phyloP scores from a whole-genome alignment of 2,888 invertebrate genomes.

The Sinhomidia bicolor region DNA sequence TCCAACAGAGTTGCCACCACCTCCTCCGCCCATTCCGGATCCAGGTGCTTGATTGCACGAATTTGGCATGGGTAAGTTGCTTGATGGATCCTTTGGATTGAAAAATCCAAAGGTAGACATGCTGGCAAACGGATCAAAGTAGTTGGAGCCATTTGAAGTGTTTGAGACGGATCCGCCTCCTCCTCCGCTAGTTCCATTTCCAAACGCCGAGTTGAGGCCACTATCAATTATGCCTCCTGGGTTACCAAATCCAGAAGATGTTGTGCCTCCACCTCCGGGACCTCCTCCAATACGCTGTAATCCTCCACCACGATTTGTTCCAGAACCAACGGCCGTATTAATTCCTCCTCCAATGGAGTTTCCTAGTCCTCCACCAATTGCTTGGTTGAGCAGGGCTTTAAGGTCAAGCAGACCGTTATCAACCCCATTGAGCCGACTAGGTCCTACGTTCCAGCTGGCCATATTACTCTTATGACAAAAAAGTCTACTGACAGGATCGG shows the following conservation, averaged over 20 bases:
- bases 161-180: slow-evolving; percentile 80
- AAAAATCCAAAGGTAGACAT: slow-evolving; percentile 79
- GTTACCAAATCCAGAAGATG: slow-evolving; percentile 67
- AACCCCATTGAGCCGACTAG: slow-evolving; percentile 73
- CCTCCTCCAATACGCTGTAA: slow-evolving; percentile 29
- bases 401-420: slow-evolving; percentile 76
- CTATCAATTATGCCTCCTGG: slow-evolving; percentile 43
- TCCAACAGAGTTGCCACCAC: not conserved
- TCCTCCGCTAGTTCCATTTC: slow-evolving; percentile 81
- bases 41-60: slow-evolving; percentile 44
- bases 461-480: slow-evolving; percentile 37
- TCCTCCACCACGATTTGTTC: slow-evolving; percentile 37
- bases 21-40: slow-evolving; percentile 49
- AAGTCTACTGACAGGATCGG: slow-evolving; percentile 2
- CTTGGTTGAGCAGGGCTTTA: slow-evolving; percentile 78
- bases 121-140: slow-evolving; percentile 79
- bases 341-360: slow-evolving; percentile 51
- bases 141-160: slow-evolving; percentile 40
- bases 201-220: slow-evolving; percentile 54
- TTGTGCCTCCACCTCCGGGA: not conserved
- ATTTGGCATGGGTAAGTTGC: slow-evolving; percentile 38
- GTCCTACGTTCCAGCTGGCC: slow-evolving; percentile 76
- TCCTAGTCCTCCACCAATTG: slow-evolving; percentile 72
- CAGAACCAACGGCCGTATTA: slow-evolving; percentile 58
- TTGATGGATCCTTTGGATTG: slow-evolving; percentile 78